Conservation (phyloP, 53 echinoderm and acorn worm genomes). For the Astropecten irregularis region DNA sequence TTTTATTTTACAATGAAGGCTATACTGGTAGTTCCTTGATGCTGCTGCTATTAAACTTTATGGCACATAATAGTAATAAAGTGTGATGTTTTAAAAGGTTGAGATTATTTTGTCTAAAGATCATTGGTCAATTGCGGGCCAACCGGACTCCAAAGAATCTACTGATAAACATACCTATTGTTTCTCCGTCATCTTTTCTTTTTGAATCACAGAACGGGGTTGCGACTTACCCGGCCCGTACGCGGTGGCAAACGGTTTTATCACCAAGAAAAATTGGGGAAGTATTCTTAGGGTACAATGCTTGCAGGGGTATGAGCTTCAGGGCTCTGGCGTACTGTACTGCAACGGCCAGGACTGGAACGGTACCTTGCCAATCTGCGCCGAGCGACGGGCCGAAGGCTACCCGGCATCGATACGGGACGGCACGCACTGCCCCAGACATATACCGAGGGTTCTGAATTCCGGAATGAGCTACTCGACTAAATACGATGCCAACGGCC, state of each 20-base stretch:
- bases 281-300: constrained; percentile 56
- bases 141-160: too few species aligned
- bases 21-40: too few species aligned
- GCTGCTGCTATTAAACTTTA: too few species aligned
- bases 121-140: too few species aligned
- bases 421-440: constrained; percentile 44
- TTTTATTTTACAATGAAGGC: too few species aligned
- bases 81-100: too few species aligned
- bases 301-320: constrained; percentile 35
- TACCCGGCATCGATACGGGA: constrained; percentile 20
- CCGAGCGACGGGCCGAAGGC: neutral
- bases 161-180: too few species aligned
- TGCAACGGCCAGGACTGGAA: constrained; percentile 72
- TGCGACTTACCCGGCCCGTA: neutral
- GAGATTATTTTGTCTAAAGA: too few species aligned
- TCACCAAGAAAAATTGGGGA: constrained; percentile 7
- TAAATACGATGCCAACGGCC: constrained; percentile 29
- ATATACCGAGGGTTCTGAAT: neutral
- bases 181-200: too few species aligned
- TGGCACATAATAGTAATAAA: too few species aligned
- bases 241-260: constrained; percentile 28
- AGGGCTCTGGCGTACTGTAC: constrained; percentile 52
- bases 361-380: constrained; percentile 51
- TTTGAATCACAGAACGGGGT: neutral
- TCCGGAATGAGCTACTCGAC: constrained; percentile 14